Percentiles rank a stretch among this genome's conserved stretches.
phyloP scores from a whole-genome alignment of 2,888 invertebrate genomes.

The Salpingus planirostris region DNA sequence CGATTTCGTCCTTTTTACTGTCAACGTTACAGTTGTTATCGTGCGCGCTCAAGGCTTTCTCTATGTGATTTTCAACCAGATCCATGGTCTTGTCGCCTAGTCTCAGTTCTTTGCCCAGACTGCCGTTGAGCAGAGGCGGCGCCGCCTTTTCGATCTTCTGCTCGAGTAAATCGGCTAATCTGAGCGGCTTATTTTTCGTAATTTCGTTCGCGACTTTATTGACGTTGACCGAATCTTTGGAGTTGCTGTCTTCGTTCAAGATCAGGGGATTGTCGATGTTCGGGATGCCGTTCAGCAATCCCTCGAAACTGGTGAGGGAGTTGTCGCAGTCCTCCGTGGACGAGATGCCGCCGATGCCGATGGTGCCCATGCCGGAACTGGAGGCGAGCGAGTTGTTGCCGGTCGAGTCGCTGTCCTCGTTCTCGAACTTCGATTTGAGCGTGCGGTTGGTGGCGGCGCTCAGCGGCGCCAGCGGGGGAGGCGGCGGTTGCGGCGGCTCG shows the following conservation, averaged over 20 bases:
- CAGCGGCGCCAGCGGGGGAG: constrained; percentile 44
- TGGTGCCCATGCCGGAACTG: constrained; percentile 44
- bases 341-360: constrained; percentile 43
- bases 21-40: constrained; percentile 16
- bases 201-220: constrained; percentile 26
- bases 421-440: constrained; percentile 27
- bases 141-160: constrained; percentile 51
- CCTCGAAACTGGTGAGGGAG: constrained; percentile 54
- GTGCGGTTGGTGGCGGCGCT: constrained; percentile 27
- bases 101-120: constrained; percentile 47
- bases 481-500: constrained; percentile 43
- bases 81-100: constrained; percentile 50
- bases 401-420: constrained; percentile 43
- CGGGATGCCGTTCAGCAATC: constrained; percentile 51
- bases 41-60: constrained; percentile 40
- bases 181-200: constrained; percentile 53
- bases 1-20: constrained; percentile 36
- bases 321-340: constrained; percentile 50
- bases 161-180: constrained; percentile 76
- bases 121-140: constrained; percentile 51
- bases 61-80: constrained; percentile 51
- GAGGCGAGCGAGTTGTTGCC: constrained; percentile 51
- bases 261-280: constrained; percentile 44
- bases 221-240: constrained; percentile 40
- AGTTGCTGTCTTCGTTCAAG: constrained; percentile 46